Conservation (phyloP, 2,888 invertebrate genomes). For the Rutpela maculata region DNA sequence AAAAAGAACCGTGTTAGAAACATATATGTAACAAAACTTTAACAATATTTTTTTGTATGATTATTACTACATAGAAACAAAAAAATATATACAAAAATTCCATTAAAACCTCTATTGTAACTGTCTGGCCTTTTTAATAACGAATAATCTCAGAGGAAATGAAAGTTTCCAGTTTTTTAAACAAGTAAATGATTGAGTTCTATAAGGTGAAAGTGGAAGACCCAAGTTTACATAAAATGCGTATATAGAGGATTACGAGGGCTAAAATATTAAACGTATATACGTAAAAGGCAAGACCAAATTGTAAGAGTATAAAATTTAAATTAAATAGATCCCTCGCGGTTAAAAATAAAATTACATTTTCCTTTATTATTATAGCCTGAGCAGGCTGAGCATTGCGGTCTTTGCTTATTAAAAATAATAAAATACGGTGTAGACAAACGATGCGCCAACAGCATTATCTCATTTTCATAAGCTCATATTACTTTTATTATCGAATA, state of each 20-base stretch:
- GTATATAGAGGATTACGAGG: not conserved
- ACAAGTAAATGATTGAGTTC: not conserved
- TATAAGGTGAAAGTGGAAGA: not conserved
- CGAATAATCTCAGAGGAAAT: not conserved
- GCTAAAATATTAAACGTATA: not conserved
- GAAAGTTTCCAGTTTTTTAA: not conserved
- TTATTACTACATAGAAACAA: too few species aligned
- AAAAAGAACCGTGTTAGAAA: too few species aligned
- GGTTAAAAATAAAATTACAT: conserved; percentile 3
- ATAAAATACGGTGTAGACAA: not conserved
- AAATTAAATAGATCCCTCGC: not conserved
- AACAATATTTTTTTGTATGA: too few species aligned
- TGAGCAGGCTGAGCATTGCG: not conserved
- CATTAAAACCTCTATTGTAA: not conserved
- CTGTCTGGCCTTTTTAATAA: not conserved
- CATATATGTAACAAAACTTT: too few species aligned
- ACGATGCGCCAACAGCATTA: not conserved
- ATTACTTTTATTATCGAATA: too few species aligned
- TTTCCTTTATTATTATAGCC: not conserved
- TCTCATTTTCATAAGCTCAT: too few species aligned
- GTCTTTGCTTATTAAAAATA: not conserved
- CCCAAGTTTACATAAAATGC: not conserved
- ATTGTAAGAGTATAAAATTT: not conserved
- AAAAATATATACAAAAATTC: too few species aligned
- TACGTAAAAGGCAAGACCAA: not conserved